Conservation (phyloP, 1,140 invertebrate species). For the Paraescarpia echinospica region DNA sequence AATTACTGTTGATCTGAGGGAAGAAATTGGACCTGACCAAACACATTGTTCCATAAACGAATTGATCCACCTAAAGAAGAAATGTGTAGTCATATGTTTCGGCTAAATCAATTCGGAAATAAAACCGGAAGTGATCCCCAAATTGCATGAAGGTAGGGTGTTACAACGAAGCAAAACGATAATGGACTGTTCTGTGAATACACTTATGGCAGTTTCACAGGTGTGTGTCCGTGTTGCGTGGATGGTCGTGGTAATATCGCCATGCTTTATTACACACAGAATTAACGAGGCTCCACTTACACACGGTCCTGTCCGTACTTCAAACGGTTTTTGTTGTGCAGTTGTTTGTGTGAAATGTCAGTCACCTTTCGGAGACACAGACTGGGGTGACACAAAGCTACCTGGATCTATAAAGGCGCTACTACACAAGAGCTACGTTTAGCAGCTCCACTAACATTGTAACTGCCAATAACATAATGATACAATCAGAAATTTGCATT, state of each 20-base stretch:
- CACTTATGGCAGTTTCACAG: neutral
- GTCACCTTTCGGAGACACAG: neutral
- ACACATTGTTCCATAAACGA: too few species aligned
- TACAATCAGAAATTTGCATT: neutral
- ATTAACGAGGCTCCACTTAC: neutral
- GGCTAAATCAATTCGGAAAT: too few species aligned
- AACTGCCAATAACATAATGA: neutral
- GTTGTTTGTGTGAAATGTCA: neutral
- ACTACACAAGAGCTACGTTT: neutral
- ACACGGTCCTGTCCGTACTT: neutral
- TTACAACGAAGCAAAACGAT: neutral
- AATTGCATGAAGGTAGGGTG: neutral
- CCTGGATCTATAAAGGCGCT: neutral
- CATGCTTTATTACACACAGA: neutral
- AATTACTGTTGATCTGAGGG: too few species aligned
- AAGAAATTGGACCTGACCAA: too few species aligned
- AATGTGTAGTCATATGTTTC: too few species aligned
- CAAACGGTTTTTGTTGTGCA: neutral
- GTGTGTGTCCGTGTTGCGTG: neutral
- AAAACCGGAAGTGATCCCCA: neutral
- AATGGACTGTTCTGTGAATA: neutral
- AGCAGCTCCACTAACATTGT: neutral
- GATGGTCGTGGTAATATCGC: neutral
- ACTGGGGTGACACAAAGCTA: neutral
- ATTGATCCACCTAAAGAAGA: too few species aligned